Evolutionary conservation across 2,888 invertebrate genomes (phyloP).

Genomic region (Actias luna): DNA sequence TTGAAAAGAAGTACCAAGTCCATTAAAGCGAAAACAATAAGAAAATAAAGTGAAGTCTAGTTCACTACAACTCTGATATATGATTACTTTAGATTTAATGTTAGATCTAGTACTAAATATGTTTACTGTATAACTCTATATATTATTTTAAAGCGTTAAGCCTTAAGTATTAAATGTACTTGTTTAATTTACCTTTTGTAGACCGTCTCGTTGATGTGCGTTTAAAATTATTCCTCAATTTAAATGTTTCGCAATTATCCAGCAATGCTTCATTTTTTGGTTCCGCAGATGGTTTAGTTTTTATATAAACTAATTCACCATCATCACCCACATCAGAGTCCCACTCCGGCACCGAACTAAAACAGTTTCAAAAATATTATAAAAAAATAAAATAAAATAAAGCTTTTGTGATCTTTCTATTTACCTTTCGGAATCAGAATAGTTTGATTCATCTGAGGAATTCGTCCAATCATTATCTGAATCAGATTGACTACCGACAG

Average conservation of each 20-base stretch:
- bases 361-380: slow-evolving; percentile 22
- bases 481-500: slow-evolving; percentile 66
- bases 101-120: no score
- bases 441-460: slow-evolving; percentile 76
- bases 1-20: no score
- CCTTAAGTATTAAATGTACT: no score
- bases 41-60: background rate
- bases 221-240: slow-evolving; percentile 71
- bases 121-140: no score
- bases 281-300: slow-evolving; percentile 62
- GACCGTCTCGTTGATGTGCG: slow-evolving; percentile 69
- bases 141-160: no score
- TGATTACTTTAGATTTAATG: no score
- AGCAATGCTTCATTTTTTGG: slow-evolving; percentile 46
- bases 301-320: slow-evolving; percentile 86
- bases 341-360: slow-evolving; percentile 86
- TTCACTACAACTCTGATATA: no score
- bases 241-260: slow-evolving; percentile 70
- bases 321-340: slow-evolving; percentile 84
- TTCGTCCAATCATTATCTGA: slow-evolving; percentile 75
- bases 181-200: slow-evolving; percentile 54
- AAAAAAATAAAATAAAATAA: background rate
- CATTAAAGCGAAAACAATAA: background rate
- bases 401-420: background rate
- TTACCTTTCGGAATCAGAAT: slow-evolving; percentile 83